A percentile compares a stretch with the other conserved stretches of the same genome.
phyloP scores from a whole-genome alignment of 1,140 invertebrate genomes.

The Drosophila pectinifera region DNA sequence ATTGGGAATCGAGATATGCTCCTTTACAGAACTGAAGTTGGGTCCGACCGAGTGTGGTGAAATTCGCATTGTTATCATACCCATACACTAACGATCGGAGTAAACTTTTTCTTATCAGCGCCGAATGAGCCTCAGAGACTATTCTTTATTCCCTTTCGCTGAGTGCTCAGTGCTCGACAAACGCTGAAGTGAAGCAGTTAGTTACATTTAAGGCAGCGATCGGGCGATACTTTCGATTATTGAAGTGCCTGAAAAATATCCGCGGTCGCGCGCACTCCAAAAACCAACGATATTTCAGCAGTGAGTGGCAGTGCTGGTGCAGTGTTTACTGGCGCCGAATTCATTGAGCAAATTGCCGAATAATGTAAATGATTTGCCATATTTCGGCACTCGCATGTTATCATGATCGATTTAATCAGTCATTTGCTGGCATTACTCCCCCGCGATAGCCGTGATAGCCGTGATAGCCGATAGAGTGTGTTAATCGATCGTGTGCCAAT shows the following conservation, averaged over 20 bases:
- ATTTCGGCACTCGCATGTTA: conserved; percentile 47
- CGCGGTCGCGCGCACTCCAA: conserved; percentile 17
- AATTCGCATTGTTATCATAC: conserved; percentile 46
- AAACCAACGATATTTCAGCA: conserved; percentile 15
- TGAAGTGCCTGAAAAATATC: conserved; percentile 18
- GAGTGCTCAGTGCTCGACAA: conserved; percentile 61
- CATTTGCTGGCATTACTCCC: conserved; percentile 30
- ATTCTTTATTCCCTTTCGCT: conserved; percentile 54
- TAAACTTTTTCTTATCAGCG: conserved; percentile 66
- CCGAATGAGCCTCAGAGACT: conserved; percentile 23
- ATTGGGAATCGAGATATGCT: not conserved
- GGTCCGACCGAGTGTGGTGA: conserved; percentile 9
- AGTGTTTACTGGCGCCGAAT: conserved; percentile 11
- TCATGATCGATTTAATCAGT: conserved; percentile 64
- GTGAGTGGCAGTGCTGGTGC: conserved; percentile 50
- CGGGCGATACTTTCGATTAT: conserved; percentile 15
- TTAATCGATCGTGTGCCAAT: conserved; percentile 2
- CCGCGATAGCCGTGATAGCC: conserved; percentile 28
- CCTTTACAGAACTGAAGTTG: conserved; percentile 20
- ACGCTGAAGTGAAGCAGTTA: conserved; percentile 72
- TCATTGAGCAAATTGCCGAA: conserved; percentile 67
- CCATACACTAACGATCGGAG: conserved; percentile 45
- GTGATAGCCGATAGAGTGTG: conserved; percentile 19
- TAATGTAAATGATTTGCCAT: conserved; percentile 68
- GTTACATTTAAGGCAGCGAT: conserved; percentile 43